Evolutionary conservation across 2,888 invertebrate species (phyloP), one percentile per base, ranked within the genome.

Genomic region (Lithophane socia): DNA sequence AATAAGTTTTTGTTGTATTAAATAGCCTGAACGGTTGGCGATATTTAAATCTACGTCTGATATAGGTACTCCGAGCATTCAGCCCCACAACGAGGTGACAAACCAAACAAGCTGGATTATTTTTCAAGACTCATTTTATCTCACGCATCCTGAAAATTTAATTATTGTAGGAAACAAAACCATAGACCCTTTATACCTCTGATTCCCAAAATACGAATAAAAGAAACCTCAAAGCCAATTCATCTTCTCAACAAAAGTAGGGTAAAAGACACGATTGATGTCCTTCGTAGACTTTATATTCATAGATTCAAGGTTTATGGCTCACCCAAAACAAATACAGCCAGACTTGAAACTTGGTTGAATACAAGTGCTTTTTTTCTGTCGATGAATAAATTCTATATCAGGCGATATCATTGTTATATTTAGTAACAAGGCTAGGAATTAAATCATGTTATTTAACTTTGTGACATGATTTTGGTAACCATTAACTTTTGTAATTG

Each of bases 241-340:
- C 74, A 71, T 73, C 42, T 66, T 47, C 72, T 24, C 54, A 56
- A 72, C 70, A 58, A 73, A 70, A 61, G 81, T 79, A 73, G 83
- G 76, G 76, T 69, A 72, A 75, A 73, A 79, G 75, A 58, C 54
- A 68, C 72, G 73, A 84, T 83, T 84, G 76, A 83, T 83, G 84
- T 76, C 84, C 63, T 76, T 21, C 8, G 58, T 44, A 37, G 66
- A 54, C 58, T 84, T 84, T 70, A 44, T 80, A 83, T 83, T 83
- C 84, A 83, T 80, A 76, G 63, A 83, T 83, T 84, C 83, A 47
- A 67, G 64, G 84, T 84, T 83, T 80, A 83, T 84, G 37, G 76
- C 73, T 75, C 63, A 18, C 79, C 56, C 64, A 77, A 70, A 80
- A 84, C 67, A 83, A 68, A 79, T 70, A 83, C n/a, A 42, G 42